These are phyloP conservation scores for Chascanopsetta lugubris DNA, from an alignment of 2,113 vertebrate genomes.

Conservation along the genomic window DNA sequence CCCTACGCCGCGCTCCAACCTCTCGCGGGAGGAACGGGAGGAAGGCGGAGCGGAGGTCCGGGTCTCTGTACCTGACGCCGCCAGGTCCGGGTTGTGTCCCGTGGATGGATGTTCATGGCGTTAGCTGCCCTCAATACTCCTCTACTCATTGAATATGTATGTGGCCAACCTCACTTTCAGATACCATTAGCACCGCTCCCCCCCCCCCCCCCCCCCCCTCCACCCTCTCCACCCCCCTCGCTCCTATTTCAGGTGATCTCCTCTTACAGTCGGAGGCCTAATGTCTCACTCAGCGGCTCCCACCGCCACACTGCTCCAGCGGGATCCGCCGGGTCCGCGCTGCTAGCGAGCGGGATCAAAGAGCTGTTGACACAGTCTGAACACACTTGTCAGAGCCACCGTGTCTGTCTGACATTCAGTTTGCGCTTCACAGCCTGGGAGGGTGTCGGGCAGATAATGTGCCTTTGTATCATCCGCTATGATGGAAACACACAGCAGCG, in stretches of 20 bases:
- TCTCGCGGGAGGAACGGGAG: not conserved
- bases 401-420: conserved; percentile 44
- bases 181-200: conserved; percentile 58
- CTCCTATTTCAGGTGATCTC: conserved; percentile 46
- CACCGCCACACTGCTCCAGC: conserved; percentile 21
- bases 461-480: conserved; percentile 39
- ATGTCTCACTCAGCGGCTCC: conserved; percentile 58
- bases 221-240: conserved; percentile 38
- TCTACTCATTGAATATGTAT: conserved; percentile 34
- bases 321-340: conserved; percentile 36
- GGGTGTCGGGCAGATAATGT: conserved; percentile 32
- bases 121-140: no score
- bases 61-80: no score
- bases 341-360: conserved; percentile 41
- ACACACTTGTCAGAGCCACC: conserved; percentile 48
- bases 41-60: no score
- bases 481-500: conserved; percentile 32
- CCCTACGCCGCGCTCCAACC: conserved; percentile 19
- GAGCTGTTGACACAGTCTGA: conserved; percentile 57
- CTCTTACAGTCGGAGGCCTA: conserved; percentile 18
- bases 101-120: no score
- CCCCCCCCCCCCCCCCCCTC: conserved; percentile 31
- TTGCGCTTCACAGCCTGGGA: conserved; percentile 36
- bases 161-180: conserved; percentile 69
- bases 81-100: conserved; percentile 34